Evolutionary conservation across 2,113 vertebrate genomes (phyloP), one percentile per base, ranked within the genome.

Genomic region (Stigmatopora argus): DNA sequence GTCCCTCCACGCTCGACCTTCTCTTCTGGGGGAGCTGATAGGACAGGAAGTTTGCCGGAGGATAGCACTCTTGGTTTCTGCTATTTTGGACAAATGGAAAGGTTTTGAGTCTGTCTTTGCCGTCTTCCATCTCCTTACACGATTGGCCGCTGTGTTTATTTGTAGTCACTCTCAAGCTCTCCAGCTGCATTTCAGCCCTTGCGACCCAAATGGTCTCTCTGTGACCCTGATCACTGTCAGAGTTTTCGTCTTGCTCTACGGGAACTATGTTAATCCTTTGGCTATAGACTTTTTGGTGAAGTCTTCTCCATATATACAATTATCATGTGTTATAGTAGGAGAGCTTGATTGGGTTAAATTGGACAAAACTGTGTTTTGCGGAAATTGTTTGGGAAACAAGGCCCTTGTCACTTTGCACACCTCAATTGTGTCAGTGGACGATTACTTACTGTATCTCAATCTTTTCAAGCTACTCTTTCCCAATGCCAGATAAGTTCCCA

Each of bases 1-100:
- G 38, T 38, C 51, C 64, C 65, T 70, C 69, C 31, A 62, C 23
- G 56, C 71, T 78, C 73, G 57, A 66, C 57, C 64, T 78, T 75
- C 70, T 38, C 34, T 34, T 38, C 34, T 34, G 62, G 62, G 41
- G 70, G 73, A 80, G 75, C 81, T 66, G 69, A 78, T 69, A 75
- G 77, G 66, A 57, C 77, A 84, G 85, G 85, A 89, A 84, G 84
- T 83, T 60, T 26, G 66, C 21, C 63, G 71, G 45, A 31, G 69
- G 79, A 82, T 84, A 74, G 73, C 41, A 52, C 71, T 79, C 71
- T 75, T 78, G 79, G 72, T 78, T 80, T 80, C 78, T 81, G 73
- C 82, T 85, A 82, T 89, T 87, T 86, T 71, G 82, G 82, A 85
- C 78, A 81, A 81, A 76, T 85, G 86, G 84, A 87, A 84, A 62